A percentile compares a stretch with the other conserved stretches of the same genome.
Evolutionary conservation across 2,113 vertebrate species (phyloP).

Genomic region (Rhea americana): DNA sequence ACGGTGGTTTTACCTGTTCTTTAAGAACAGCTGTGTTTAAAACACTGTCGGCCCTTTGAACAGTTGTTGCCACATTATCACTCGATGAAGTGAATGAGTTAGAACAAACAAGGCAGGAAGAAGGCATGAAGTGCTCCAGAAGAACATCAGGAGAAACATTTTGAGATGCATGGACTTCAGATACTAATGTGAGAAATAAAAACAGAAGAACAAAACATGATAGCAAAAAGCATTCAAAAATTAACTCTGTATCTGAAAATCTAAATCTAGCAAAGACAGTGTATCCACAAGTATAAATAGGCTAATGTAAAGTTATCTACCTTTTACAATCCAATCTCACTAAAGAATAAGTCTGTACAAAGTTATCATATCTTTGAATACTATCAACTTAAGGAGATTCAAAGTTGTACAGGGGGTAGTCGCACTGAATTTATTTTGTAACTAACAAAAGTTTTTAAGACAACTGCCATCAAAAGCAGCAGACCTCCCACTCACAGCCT

Average conservation of each 20-base stretch:
- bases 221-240: not conserved
- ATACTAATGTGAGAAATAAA: constrained; percentile 44
- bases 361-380: not conserved
- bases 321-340: not conserved
- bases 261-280: not conserved
- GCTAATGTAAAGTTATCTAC: not conserved
- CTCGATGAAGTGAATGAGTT: constrained; percentile 49
- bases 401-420: not conserved
- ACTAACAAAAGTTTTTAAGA: not conserved
- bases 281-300: not conserved
- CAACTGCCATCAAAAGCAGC: not conserved
- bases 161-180: constrained; percentile 64
- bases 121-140: constrained; percentile 36
- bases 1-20: constrained; percentile 62
- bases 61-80: not conserved
- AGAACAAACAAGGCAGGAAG: constrained; percentile 36
- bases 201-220: not conserved
- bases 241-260: not conserved
- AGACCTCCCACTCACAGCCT: not conserved
- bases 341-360: not conserved
- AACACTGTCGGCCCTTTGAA: not conserved
- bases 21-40: constrained; percentile 16
- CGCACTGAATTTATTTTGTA: not conserved
- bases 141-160: constrained; percentile 51
- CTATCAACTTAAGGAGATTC: not conserved